Conservation (phyloP, 2,113 vertebrate species). For the Crocuta crocuta region DNA sequence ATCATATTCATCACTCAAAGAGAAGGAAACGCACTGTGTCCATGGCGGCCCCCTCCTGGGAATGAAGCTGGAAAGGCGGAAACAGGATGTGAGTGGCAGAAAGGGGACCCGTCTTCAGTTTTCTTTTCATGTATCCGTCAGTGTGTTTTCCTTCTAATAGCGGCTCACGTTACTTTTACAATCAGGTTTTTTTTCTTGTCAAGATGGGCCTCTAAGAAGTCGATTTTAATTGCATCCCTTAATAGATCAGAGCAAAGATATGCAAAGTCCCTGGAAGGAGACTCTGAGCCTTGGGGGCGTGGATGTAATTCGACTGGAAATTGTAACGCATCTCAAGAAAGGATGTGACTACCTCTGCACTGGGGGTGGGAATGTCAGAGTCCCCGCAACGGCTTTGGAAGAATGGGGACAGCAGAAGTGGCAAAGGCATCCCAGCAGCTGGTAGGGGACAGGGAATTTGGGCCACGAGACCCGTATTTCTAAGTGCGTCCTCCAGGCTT, state of each 20-base stretch:
- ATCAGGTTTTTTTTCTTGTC: background rate
- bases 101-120: background rate
- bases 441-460: rapidly evolving
- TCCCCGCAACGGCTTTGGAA: background rate
- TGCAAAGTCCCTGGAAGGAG: background rate
- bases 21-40: rapidly evolving
- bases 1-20: background rate
- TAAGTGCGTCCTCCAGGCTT: no score
- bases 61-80: background rate
- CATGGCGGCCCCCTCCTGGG: background rate
- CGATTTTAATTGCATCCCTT: background rate
- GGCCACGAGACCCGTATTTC: rapidly evolving
- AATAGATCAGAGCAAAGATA: background rate
- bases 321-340: background rate
- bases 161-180: background rate
- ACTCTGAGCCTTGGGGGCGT: background rate
- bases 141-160: background rate
- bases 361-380: background rate
- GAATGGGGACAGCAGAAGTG: background rate
- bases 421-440: background rate
- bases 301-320: background rate
- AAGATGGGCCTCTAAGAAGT: background rate
- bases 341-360: background rate
- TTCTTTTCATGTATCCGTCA: background rate
- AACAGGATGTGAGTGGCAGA: background rate